phyloP scores from a whole-genome alignment of 2,113 vertebrate genomes.

The Carettochelys insculpta region DNA sequence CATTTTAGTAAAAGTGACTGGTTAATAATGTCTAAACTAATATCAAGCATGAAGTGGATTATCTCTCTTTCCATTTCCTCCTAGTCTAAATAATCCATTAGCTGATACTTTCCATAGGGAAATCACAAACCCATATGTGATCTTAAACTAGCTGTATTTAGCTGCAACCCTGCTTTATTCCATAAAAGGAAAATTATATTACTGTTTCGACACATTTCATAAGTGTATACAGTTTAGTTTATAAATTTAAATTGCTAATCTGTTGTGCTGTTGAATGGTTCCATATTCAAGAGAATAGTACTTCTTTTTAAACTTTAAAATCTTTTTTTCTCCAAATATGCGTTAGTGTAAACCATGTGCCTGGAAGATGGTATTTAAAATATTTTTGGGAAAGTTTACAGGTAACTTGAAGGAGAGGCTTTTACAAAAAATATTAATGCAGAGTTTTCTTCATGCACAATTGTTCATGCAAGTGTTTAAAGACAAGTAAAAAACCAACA shows the following conservation, averaged over 20 bases:
- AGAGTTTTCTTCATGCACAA: background rate
- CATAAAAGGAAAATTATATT: background rate
- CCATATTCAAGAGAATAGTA: background rate
- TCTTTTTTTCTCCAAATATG: background rate
- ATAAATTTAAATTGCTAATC: background rate
- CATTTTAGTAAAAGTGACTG: background rate
- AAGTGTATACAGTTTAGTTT: background rate
- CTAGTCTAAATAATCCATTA: background rate
- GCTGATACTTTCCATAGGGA: background rate
- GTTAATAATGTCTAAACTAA: background rate
- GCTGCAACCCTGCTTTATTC: background rate
- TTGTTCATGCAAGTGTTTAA: background rate
- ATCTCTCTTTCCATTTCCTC: conserved; percentile 12
- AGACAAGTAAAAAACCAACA: background rate
- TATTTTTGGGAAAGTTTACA: background rate
- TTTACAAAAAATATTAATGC: background rate
- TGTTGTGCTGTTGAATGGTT: background rate
- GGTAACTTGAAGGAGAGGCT: background rate
- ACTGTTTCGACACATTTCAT: background rate
- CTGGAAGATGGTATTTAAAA: background rate
- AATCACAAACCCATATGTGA: background rate
- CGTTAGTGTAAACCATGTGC: background rate
- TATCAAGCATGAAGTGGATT: background rate
- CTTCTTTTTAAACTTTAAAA: background rate
- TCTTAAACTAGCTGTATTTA: background rate